Percentiles rank a stretch among this genome's conserved stretches.
phyloP scores from a whole-genome alignment of 30 jellyfish, hydroid and myxozoan species.

The Aurelia coerulea region DNA sequence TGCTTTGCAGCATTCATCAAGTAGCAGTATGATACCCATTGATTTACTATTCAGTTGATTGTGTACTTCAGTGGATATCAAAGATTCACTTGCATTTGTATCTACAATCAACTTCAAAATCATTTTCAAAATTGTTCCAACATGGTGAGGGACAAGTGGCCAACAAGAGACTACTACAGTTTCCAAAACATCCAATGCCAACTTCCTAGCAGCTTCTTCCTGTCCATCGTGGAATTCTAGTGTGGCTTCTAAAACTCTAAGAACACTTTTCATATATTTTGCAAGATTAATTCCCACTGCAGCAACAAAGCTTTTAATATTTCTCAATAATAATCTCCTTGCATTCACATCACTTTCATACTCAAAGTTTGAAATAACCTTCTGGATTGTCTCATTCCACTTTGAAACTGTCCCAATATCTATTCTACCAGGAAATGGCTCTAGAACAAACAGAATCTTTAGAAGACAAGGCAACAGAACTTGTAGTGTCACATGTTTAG shows the following conservation, averaged over 20 bases:
- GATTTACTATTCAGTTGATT: not conserved
- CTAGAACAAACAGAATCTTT: conserved; percentile 44
- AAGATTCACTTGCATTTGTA: conserved; percentile 2
- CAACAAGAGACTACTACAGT: conserved; percentile 36
- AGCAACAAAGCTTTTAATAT: conserved; percentile 25
- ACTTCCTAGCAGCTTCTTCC: conserved; percentile 41
- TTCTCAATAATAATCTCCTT: conserved; percentile 28
- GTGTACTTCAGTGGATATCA: conserved; percentile 14
- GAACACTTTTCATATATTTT: conserved; percentile 31
- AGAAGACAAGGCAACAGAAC: conserved; percentile 66
- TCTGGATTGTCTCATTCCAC: conserved; percentile 70
- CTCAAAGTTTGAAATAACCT: conserved; percentile 66
- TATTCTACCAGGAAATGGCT: conserved; percentile 51
- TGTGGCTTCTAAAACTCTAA: not conserved
- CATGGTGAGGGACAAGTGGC: conserved; percentile 53
- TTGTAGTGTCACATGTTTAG: conserved; percentile 38
- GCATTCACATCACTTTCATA: conserved; percentile 38
- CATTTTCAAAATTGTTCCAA: conserved; percentile 37
- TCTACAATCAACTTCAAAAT: conserved; percentile 49
- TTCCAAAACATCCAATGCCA: conserved; percentile 26
- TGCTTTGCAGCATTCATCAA: conserved; percentile 55
- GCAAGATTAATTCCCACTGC: conserved; percentile 58
- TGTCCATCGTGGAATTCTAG: conserved; percentile 50
- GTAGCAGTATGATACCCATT: not conserved
- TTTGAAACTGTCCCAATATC: conserved; percentile 17